phyloP scores from a whole-genome alignment of 2,888 invertebrate species.

The Marronus borbonicus region DNA sequence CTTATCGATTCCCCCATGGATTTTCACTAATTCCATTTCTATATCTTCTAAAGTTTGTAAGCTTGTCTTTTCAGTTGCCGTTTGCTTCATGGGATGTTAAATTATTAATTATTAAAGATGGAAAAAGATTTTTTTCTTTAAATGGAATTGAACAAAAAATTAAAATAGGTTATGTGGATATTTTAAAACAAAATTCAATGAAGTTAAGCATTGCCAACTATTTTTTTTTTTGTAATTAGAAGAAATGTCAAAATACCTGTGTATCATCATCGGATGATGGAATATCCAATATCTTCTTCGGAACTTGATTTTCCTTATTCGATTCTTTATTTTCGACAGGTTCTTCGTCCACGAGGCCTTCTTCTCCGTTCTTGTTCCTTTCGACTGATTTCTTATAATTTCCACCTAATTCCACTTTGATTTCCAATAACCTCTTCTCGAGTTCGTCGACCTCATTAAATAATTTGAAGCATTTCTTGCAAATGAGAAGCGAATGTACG shows the following conservation, averaged over 20 bases:
- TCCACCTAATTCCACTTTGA: constrained; percentile 72
- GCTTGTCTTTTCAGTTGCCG: constrained; percentile 50
- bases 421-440: constrained; percentile 71
- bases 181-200: background rate
- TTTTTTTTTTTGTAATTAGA: background rate
- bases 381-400: constrained; percentile 67
- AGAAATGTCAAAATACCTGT: constrained; percentile 40
- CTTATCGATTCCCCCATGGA: constrained; percentile 61
- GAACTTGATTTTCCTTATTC: constrained; percentile 61
- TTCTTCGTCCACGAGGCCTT: constrained; percentile 55
- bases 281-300: constrained; percentile 67
- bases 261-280: constrained; percentile 67
- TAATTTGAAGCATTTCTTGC: constrained; percentile 79
- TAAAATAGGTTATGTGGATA: constrained; percentile 4
- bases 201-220: constrained; percentile 18
- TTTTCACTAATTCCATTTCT: constrained; percentile 67
- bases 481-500: constrained; percentile 75
- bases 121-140: background rate
- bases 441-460: constrained; percentile 77
- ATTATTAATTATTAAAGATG: background rate
- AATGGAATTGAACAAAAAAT: background rate
- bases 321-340: constrained; percentile 49
- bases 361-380: constrained; percentile 56
- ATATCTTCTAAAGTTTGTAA: constrained; percentile 66
- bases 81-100: constrained; percentile 30